phyloP scores from a whole-genome alignment of 2,888 invertebrate genomes.

The Tipula unca region DNA sequence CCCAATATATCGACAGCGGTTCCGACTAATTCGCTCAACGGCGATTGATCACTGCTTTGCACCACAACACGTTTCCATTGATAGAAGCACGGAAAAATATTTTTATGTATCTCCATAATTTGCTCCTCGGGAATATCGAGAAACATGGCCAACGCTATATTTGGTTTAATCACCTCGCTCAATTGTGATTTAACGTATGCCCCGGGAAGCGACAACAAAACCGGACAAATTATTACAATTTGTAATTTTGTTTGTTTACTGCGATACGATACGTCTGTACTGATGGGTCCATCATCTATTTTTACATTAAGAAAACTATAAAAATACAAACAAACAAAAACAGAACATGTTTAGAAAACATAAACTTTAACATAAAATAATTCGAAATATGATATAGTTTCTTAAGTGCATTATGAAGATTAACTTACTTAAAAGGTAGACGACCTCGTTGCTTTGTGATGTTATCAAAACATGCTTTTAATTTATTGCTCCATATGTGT shows the following conservation, averaged over 20 bases:
- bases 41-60: constrained; percentile 73
- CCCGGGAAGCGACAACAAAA: constrained; percentile 49
- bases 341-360: neutral
- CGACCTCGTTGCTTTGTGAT: constrained; percentile 73
- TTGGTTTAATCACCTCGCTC: constrained; percentile 44
- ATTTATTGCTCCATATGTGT: constrained; percentile 70
- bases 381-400: neutral
- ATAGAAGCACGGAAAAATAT: constrained; percentile 61
- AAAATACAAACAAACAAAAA: constrained; percentile 26
- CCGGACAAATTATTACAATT: constrained; percentile 72
- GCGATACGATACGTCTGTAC: constrained; percentile 43
- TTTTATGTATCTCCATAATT: constrained; percentile 58
- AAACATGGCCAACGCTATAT: constrained; percentile 70
- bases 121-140: constrained; percentile 69
- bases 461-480: constrained; percentile 74
- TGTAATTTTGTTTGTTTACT: constrained; percentile 61
- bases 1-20: constrained; percentile 72
- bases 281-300: constrained; percentile 56
- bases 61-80: constrained; percentile 75
- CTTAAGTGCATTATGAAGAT: constrained; percentile 10
- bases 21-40: constrained; percentile 75
- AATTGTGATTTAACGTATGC: constrained; percentile 38
- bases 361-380: neutral
- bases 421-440: constrained; percentile 66
- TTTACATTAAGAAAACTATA: constrained; percentile 64